phyloP scores from a whole-genome alignment of 2,113 vertebrate species.

The Psammodynastes pulverulentus region DNA sequence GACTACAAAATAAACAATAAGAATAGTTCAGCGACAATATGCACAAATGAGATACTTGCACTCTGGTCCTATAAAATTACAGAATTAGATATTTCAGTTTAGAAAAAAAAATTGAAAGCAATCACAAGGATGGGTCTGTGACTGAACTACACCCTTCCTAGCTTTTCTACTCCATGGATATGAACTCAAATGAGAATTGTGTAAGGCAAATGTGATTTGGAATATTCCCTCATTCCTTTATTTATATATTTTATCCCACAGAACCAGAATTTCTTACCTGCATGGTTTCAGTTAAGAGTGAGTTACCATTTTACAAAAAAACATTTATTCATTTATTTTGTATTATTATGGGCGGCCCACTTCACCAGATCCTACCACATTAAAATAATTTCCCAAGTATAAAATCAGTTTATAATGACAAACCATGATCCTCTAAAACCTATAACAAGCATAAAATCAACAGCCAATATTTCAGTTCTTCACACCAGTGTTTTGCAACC shows the following conservation, averaged over 20 bases:
- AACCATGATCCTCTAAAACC: neutral
- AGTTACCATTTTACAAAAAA: neutral
- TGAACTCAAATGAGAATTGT: neutral
- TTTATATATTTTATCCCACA: neutral
- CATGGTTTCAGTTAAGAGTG: neutral
- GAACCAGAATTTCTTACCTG: neutral
- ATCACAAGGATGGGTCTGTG: neutral
- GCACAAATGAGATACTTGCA: neutral
- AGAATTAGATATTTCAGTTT: neutral
- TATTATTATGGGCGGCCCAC: neutral
- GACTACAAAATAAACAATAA: neutral
- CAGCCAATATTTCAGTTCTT: neutral
- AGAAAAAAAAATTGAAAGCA: neutral
- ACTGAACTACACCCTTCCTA: neutral
- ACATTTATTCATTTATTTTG: neutral
- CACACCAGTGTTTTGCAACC: neutral
- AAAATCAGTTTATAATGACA: neutral
- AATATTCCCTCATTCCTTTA: neutral
- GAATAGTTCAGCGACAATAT: neutral
- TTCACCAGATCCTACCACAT: neutral
- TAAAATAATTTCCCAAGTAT: neutral
- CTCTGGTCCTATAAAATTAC: neutral
- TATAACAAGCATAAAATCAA: neutral
- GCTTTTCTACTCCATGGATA: neutral
- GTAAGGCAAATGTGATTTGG: neutral